Evolutionary conservation across 2,797 vertebrate genomes (phyloP).

Genomic region (Cyclura pinguis): DNA sequence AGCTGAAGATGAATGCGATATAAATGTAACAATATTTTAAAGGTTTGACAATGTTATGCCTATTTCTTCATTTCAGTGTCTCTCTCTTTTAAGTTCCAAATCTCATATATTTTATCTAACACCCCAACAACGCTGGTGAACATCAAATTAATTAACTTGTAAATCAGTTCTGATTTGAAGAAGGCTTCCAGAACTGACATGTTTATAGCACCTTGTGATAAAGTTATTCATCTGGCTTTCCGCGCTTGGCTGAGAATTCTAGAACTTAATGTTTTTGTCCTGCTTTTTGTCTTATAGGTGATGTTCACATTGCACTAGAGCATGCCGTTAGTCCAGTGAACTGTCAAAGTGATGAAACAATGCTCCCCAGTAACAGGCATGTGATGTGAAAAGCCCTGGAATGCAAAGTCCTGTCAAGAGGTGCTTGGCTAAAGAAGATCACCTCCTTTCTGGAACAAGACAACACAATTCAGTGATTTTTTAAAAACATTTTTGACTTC

Average conservation of each 20-base stretch:
- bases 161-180: slow-evolving; percentile 72
- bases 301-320: slow-evolving; percentile 42
- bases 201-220: slow-evolving; percentile 62
- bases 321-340: slow-evolving; percentile 44
- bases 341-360: slow-evolving; percentile 53
- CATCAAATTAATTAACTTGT: slow-evolving; percentile 55
- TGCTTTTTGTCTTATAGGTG: slow-evolving; percentile 53
- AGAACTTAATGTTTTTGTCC: slow-evolving; percentile 57
- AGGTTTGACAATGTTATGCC: neutral
- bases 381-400: slow-evolving; percentile 50
- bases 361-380: neutral
- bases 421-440: slow-evolving; percentile 15
- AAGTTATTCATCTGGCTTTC: slow-evolving; percentile 32
- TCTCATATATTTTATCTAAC: neutral
- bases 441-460: neutral
- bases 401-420: slow-evolving; percentile 21
- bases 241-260: slow-evolving; percentile 14
- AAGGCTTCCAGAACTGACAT: slow-evolving; percentile 64
- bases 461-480: slow-evolving; percentile 25
- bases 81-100: neutral
- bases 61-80: neutral
- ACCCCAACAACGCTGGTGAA: too few relatives aligned
- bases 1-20: too few relatives aligned
- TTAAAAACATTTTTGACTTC: neutral
- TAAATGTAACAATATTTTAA: neutral